Evolutionary conservation across 2,797 vertebrate species (phyloP).

Genomic region (Muscicapa comitata): DNA sequence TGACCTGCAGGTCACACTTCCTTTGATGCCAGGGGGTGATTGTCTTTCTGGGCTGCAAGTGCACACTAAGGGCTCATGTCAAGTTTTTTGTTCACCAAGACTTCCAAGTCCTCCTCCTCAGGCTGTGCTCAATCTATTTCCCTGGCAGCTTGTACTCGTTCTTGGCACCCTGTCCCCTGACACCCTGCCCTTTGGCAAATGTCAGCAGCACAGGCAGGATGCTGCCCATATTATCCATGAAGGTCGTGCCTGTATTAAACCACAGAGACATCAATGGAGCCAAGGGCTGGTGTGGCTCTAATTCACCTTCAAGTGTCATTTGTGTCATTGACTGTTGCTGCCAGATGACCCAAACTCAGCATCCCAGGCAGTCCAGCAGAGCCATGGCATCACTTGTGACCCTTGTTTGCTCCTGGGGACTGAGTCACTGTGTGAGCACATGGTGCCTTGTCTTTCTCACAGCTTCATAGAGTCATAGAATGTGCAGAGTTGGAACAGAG

Average conservation of each 20-base stretch:
- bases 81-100: background rate
- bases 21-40: background rate
- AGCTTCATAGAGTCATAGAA: background rate
- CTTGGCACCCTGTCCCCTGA: too few species aligned
- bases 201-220: accelerated
- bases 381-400: background rate
- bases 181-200: background rate
- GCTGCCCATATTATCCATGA: accelerated
- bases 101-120: background rate
- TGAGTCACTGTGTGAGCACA: accelerated
- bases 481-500: background rate
- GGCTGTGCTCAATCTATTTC: background rate
- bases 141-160: background rate
- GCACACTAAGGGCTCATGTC: background rate
- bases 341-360: background rate
- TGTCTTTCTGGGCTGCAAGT: background rate
- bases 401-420: background rate
- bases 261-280: accelerated
- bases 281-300: background rate
- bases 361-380: background rate
- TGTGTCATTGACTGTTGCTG: background rate
- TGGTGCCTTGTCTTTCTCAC: background rate
- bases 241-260: background rate
- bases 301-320: accelerated
- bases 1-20: background rate